Evolutionary conservation across 1,140 invertebrate genomes (phyloP), one percentile per base, ranked within the genome.

Genomic region (Luehdorfia chinensis): DNA sequence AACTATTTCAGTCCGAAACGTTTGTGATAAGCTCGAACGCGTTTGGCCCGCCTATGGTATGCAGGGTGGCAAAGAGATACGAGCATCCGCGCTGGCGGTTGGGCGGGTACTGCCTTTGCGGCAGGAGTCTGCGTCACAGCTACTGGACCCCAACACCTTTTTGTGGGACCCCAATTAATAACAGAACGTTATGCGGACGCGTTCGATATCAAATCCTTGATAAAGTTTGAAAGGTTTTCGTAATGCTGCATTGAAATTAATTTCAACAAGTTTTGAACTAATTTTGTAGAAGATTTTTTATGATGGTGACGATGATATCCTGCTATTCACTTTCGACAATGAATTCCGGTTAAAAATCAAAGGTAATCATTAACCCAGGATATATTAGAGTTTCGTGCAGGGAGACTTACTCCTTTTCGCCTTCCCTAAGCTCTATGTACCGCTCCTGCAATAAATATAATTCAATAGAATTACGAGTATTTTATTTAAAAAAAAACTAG

Each of bases 131-230:
- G 75, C 78, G 78, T 83, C 78, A 79, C 57, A 65, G 54, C 61
- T 55, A 44, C 58, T 72, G 71, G 68, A 73, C 69, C 74, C 62
- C 61, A 68, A 66, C 77, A 75, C 75, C 74, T 79, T 75, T 75
- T 76, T 78, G 67, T 54, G 70, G 70, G 65, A 70, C 75, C 72
- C 74, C 75, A 75, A 79, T 83, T 78, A 76, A 83, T 83, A 70
- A 72, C 63, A 60, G 60, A 63, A 62, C 58, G 59, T 71, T 66
- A 73, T 66, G 58, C 49, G 59, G 59, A 75, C 66, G 55, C 56
- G 63, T 63, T 65, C 50, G 50, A 65, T 61, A 53, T 64, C 56
- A 61, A 70, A 74, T 74, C 65, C 53, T 45, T 36, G 30, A 43
- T 43, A 30, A 43, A 30, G n/a, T 9, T 30, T 30, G 13, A 30